Percentiles rank a stretch among this genome's conserved stretches.
Conservation (phyloP, 2,888 invertebrate genomes). For the Cephonodes hylas region DNA sequence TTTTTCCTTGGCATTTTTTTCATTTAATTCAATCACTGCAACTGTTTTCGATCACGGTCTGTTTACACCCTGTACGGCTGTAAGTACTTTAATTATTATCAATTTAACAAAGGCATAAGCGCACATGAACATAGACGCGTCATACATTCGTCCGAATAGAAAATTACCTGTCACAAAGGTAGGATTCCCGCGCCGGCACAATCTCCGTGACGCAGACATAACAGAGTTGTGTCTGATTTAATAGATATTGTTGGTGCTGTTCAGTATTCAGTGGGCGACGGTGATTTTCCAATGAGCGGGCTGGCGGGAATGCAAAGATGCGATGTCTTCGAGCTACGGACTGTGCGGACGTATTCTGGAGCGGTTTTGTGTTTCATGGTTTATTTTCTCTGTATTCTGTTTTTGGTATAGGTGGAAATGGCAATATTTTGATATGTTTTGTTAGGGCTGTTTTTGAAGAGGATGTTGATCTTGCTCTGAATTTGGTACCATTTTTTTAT, state of each 20-base stretch:
- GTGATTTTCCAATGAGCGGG: slow-evolving; percentile 78
- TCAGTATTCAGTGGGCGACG: slow-evolving; percentile 69
- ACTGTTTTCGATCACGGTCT: too few relatives aligned
- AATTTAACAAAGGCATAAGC: background rate
- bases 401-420: background rate
- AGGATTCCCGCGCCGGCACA: background rate
- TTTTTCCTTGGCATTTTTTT: too few relatives aligned
- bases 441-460: too few relatives aligned
- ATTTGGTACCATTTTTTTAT: too few relatives aligned
- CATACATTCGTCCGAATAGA: background rate
- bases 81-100: too few relatives aligned
- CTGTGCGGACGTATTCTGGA: slow-evolving; percentile 48
- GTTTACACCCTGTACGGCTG: too few relatives aligned
- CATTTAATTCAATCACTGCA: too few relatives aligned
- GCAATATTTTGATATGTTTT: too few relatives aligned
- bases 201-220: slow-evolving; percentile 25
- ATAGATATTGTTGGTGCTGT: slow-evolving; percentile 37
- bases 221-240: slow-evolving; percentile 33
- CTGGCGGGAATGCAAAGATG: slow-evolving; percentile 67
- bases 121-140: background rate
- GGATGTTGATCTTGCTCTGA: too few relatives aligned
- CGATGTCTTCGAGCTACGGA: slow-evolving; percentile 58
- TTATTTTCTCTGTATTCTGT: background rate
- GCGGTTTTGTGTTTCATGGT: background rate
- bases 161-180: slow-evolving; percentile 10